Evolutionary conservation across 64 coral and sea anemone species (phyloP).

Genomic region (Pocillopora verrucosa): DNA sequence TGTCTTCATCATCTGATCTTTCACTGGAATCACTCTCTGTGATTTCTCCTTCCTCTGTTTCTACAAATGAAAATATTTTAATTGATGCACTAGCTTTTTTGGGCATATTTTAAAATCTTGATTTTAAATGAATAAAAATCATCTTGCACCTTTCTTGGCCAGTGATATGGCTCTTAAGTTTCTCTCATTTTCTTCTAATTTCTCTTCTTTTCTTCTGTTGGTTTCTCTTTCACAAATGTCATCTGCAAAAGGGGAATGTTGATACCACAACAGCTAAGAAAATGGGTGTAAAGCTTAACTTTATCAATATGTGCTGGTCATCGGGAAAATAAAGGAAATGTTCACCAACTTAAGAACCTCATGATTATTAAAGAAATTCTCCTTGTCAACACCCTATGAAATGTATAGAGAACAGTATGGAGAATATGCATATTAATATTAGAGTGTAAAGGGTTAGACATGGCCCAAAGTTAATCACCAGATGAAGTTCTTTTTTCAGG

Average conservation of each 20-base stretch:
- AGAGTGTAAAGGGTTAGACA: too few species aligned
- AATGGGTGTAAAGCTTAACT: background rate
- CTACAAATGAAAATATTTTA: background rate
- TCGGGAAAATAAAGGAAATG: too few species aligned
- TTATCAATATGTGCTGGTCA: background rate
- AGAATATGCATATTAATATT: too few species aligned
- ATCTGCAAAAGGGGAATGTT: background rate
- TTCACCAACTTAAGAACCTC: too few species aligned
- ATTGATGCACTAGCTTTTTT: too few species aligned
- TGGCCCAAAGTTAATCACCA: too few species aligned
- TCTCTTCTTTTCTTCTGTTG: slow-evolving; percentile 32
- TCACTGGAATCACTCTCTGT: slow-evolving; percentile 15
- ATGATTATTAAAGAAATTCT: too few species aligned
- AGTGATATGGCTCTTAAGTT: background rate
- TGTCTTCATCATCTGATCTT: slow-evolving; percentile 84
- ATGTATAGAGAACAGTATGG: too few species aligned
- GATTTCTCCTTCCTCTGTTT: slow-evolving; percentile 64
- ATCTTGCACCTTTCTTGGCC: background rate
- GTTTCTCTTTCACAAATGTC: slow-evolving; percentile 59
- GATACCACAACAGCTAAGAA: background rate
- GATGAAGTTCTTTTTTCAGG: too few species aligned
- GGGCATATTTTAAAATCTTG: too few species aligned
- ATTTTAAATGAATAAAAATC: background rate
- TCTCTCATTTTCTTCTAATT: slow-evolving; percentile 14
- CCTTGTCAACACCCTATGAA: too few species aligned